Percentiles rank a stretch among this genome's conserved stretches.
These are phyloP conservation scores for Ectropis crepuscularia DNA, from an alignment of 2,888 invertebrate genomes.

Conservation along the genomic window DNA sequence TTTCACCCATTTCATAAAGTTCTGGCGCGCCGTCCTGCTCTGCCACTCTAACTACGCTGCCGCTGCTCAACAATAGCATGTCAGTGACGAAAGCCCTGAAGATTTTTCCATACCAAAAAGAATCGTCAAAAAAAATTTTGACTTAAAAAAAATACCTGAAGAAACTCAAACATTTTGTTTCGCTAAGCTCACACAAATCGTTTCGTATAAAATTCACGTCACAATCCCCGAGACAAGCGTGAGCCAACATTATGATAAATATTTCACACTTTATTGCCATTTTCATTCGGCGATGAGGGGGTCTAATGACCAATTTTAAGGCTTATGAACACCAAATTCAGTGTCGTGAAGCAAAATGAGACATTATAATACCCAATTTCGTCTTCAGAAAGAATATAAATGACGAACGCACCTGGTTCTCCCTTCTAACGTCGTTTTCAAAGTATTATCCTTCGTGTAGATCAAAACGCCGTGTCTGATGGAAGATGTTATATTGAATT, in stretches of 20 bases:
- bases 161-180: constrained; percentile 2
- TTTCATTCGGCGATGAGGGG: constrained; percentile 67
- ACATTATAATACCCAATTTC: constrained; percentile 80
- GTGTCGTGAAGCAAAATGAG: constrained; percentile 77
- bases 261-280: constrained; percentile 72
- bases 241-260: constrained; percentile 65
- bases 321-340: constrained; percentile 83
- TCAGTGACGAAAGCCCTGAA: not conserved
- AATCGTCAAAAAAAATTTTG: not conserved
- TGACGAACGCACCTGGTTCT: constrained; percentile 53
- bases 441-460: constrained; percentile 18
- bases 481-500: not conserved
- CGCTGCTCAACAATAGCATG: too few relatives aligned
- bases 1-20: too few relatives aligned
- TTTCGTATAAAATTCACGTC: constrained; percentile 23
- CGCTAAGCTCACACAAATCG: constrained; percentile 11
- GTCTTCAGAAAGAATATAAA: constrained; percentile 77
- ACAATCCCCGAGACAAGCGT: constrained; percentile 37
- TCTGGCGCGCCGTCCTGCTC: too few relatives aligned
- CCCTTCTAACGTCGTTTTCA: constrained; percentile 16
- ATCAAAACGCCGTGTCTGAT: constrained; percentile 7
- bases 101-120: not conserved
- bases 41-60: too few relatives aligned
- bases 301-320: constrained; percentile 79
- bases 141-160: not conserved